These are phyloP conservation scores for Drosophila chauvacae DNA, from an alignment of 1,140 invertebrate species.

Conservation along the genomic window DNA sequence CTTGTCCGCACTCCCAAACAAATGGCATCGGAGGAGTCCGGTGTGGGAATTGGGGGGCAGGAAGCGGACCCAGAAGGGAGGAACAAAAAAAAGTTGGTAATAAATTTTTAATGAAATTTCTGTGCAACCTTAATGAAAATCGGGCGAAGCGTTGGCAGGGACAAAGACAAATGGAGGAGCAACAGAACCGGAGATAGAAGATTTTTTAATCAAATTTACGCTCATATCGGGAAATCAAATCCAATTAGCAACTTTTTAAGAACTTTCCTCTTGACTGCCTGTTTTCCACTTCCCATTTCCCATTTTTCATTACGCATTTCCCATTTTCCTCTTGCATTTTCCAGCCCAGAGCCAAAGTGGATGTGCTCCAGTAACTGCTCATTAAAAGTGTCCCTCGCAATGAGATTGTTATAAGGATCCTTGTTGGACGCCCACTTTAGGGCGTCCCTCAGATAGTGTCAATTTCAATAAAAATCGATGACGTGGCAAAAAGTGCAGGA, in stretches of 20 bases:
- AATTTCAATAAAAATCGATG: constrained; percentile 83
- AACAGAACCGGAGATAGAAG: constrained; percentile 24
- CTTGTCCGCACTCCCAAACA: constrained; percentile 56
- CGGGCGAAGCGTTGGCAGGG: constrained; percentile 2
- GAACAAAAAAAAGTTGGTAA: constrained; percentile 54
- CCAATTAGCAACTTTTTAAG: constrained; percentile 78
- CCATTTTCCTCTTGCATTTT: constrained; percentile 3
- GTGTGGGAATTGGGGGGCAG: constrained; percentile 6
- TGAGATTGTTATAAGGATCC: constrained; percentile 63
- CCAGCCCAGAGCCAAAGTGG: constrained; percentile 18
- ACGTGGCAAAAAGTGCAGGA: constrained; percentile 61
- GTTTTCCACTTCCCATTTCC: constrained; percentile 7
- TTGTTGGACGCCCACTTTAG: constrained; percentile 18
- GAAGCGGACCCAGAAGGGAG: not conserved
- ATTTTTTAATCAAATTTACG: constrained; percentile 70
- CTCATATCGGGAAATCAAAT: constrained; percentile 78
- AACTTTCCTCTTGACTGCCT: constrained; percentile 37
- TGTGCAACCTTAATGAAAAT: constrained; percentile 60
- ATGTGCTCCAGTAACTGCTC: constrained; percentile 58
- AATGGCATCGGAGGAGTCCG: constrained; percentile 38
- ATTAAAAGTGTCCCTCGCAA: constrained; percentile 70
- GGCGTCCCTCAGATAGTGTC: constrained; percentile 62
- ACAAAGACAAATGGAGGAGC: constrained; percentile 17
- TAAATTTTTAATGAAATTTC: constrained; percentile 80
- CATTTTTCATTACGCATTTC: not conserved